A percentile compares a stretch with the other conserved stretches of the same genome.
Evolutionary conservation across 2,888 invertebrate genomes (phyloP).

Genomic region (Ophioninae sp.): DNA sequence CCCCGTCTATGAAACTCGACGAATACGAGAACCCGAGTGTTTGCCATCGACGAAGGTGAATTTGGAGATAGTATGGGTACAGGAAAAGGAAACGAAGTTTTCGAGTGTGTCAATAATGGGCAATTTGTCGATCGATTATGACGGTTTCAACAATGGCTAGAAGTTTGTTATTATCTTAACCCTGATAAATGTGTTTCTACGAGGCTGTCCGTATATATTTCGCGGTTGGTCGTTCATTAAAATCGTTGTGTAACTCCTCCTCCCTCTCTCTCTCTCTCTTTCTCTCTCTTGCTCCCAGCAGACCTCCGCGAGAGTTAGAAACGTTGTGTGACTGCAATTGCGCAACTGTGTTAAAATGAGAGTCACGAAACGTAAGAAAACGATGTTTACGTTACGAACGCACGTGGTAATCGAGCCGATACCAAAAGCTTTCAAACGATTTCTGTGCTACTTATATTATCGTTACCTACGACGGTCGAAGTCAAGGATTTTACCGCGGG

Average conservation of each 20-base stretch:
- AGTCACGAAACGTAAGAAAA: conserved; percentile 30
- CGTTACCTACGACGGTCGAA: not conserved
- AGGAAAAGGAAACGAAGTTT: not conserved
- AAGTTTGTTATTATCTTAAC: not conserved
- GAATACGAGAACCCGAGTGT: too few species aligned
- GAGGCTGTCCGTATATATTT: conserved; percentile 29
- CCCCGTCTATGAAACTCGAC: too few species aligned
- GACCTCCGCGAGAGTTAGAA: conserved; percentile 3
- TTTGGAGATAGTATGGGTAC: not conserved
- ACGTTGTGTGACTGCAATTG: conserved; percentile 18
- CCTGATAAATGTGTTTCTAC: conserved; percentile 18
- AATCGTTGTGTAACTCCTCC: conserved; percentile 38
- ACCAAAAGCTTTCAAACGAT: not conserved
- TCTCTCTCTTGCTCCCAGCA: not conserved
- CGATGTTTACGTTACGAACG: not conserved
- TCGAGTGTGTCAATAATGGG: not conserved
- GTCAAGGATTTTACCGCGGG: conserved; percentile 11
- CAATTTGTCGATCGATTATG: not conserved
- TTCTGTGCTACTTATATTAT: conserved; percentile 11
- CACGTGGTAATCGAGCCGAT: conserved; percentile 1
- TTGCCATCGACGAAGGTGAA: not conserved
- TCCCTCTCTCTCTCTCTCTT: not conserved
- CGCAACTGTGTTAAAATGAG: conserved; percentile 36
- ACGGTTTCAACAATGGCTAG: not conserved
- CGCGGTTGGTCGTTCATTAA: conserved; percentile 51